Evolutionary conservation across 2,888 invertebrate genomes (phyloP).

Genomic region (Oscheius myriophilus): DNA sequence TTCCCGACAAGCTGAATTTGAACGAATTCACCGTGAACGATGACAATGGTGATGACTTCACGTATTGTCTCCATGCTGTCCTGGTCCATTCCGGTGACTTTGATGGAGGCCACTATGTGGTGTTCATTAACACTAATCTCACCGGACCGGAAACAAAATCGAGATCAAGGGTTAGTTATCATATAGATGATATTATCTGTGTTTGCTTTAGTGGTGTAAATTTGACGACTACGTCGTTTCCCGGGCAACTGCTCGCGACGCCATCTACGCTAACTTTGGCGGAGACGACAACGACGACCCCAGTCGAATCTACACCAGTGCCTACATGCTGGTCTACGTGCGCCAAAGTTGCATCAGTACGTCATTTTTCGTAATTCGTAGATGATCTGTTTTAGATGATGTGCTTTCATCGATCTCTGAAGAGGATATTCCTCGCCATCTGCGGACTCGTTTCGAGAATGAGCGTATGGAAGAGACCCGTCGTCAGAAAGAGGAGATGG

Average conservation of each 20-base stretch:
- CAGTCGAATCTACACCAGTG: conserved; percentile 95
- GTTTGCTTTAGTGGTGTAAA: conserved; percentile 86
- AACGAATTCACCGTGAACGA: conserved; percentile 85
- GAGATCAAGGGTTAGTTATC: conserved; percentile 78
- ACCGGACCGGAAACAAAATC: conserved; percentile 75
- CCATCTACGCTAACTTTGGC: conserved; percentile 96
- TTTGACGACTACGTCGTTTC: conserved; percentile 99
- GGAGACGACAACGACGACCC: conserved; percentile 86
- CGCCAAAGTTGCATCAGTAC: conserved; percentile 77
- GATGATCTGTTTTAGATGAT: conserved; percentile 69
- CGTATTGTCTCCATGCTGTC: conserved; percentile 78
- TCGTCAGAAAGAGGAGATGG: conserved; percentile 86
- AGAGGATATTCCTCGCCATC: conserved; percentile 85
- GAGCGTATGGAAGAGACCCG: conserved; percentile 87
- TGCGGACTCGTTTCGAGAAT: conserved; percentile 87
- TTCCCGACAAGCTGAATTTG: conserved; percentile 90
- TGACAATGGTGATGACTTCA: conserved; percentile 55
- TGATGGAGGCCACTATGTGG: conserved; percentile 98
- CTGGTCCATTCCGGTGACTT: conserved; percentile 99
- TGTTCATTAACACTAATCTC: conserved; percentile 95
- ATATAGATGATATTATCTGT: too few relatives aligned
- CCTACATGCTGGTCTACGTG: conserved; percentile 99
- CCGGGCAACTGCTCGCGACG: conserved; percentile 91
- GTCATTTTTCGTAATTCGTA: conserved; percentile 17
- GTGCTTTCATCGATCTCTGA: conserved; percentile 90